Evolutionary conservation across 2,888 invertebrate genomes (phyloP).

Genomic region (Ischnura elegans): DNA sequence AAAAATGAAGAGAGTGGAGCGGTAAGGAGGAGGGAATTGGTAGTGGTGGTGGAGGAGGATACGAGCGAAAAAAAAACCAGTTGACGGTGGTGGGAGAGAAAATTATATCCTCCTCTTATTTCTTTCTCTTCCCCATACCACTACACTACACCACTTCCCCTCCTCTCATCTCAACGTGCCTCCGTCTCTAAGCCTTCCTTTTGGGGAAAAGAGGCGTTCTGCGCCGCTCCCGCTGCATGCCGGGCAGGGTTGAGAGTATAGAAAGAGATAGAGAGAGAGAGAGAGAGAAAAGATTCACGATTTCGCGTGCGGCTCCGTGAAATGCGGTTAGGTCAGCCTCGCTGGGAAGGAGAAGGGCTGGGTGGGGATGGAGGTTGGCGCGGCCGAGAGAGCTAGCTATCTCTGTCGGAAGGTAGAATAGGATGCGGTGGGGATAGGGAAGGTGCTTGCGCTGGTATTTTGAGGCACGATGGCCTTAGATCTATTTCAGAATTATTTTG

Average conservation of each 20-base stretch:
- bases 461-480: too few species aligned
- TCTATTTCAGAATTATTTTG: too few species aligned
- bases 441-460: too few species aligned
- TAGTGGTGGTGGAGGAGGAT: not conserved
- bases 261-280: too few species aligned
- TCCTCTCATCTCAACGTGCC: not conserved
- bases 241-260: not conserved
- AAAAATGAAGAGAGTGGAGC: not conserved
- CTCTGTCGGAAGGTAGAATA: too few species aligned
- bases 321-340: slow-evolving; percentile 17
- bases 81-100: too few species aligned
- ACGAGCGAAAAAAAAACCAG: not conserved
- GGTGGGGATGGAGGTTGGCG: not conserved
- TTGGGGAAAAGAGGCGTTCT: slow-evolving; percentile 16
- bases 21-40: not conserved
- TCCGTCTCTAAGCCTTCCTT: not conserved
- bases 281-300: slow-evolving; percentile 34
- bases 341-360: not conserved
- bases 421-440: too few species aligned
- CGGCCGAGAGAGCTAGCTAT: too few species aligned
- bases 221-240: not conserved
- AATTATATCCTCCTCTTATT: not conserved
- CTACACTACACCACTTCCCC: not conserved
- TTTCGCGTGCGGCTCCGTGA: slow-evolving; percentile 46
- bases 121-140: not conserved